Base-by-base conservation (phyloP, 2,888 invertebrate genomes). In the Hemistola chrysoprasaria region DNA sequence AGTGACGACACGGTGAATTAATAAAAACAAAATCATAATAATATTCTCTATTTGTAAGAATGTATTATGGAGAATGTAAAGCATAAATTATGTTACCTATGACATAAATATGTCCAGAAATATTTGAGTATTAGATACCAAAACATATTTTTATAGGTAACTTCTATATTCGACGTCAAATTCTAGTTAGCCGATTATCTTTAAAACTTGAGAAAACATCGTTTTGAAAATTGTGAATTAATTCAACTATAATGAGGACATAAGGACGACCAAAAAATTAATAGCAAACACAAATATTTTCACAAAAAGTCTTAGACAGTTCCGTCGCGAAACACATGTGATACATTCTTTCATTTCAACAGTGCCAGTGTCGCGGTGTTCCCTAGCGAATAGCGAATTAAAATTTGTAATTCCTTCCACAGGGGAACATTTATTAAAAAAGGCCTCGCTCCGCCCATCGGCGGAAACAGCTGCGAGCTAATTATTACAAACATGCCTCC, bases 401-500 rank as follows among this genome's bases (percentile, higher is more conserved):
- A 79, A 87, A 84, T 82, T 84, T 82, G 78, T 84, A 84, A 86
- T 85, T 78, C 75, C 70, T 73, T 71, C 76, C 84, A 81, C 78
- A 73, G 74, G 64, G 68, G 76, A 71, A 77, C 74, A 72, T 78
- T 79, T 71, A 69, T 77, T 75, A 65, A 82, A 85, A 84, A 81
- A 75, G 56, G 50, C 49, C 38, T 41, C 63, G 68, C 84, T 76
- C 79, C 86, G 65, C 86, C 87, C 71, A 72, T 66, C 69, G 64
- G 67, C 84, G 88, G 88, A 88, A 87, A 71, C 88, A 88, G 88
- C 87, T 88, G 88, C 87, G 76, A 59, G 66, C 63, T 75, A 77
- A 79, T 86, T 82, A 87, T 87, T 85, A 85, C 77, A 75, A 80
- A 77, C 77, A 74, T 65, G 76, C 71, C 62, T 60, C 72, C 71